A percentile compares a stretch with the other conserved stretches of the same genome.
Conservation (phyloP, 2,797 vertebrate genomes). For the Pseudochromis fuscus region DNA sequence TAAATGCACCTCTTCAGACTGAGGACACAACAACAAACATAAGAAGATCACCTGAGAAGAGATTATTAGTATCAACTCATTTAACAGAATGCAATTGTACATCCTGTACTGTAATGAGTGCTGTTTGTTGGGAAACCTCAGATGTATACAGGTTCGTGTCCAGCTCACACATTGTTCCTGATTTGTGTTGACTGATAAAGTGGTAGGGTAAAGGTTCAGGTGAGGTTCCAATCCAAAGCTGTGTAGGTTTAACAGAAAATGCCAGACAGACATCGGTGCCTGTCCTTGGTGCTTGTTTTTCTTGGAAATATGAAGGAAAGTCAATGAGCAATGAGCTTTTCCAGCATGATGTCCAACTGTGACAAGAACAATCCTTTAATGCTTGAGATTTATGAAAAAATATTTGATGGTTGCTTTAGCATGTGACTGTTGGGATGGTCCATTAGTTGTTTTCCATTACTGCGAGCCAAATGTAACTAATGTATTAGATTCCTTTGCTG, state of each 20-base stretch:
- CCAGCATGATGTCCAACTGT: conserved; percentile 42
- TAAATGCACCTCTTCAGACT: conserved; percentile 78
- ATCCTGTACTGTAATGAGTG: background rate
- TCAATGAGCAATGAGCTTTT: conserved; percentile 46
- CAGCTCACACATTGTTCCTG: conserved; percentile 5
- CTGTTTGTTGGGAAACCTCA: conserved; percentile 11
- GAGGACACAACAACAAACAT: too few relatives aligned
- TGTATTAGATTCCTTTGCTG: too few relatives aligned
- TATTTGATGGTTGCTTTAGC: conserved; percentile 16
- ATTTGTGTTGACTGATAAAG: conserved; percentile 9
- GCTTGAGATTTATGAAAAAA: conserved; percentile 38
- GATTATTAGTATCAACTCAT: background rate
- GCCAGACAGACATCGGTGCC: conserved; percentile 47
- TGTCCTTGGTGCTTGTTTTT: conserved; percentile 54
- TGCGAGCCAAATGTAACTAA: conserved; percentile 41
- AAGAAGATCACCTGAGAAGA: background rate
- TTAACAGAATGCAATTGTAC: conserved; percentile 4
- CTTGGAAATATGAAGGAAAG: conserved; percentile 54
- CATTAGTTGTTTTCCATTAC: conserved; percentile 57
- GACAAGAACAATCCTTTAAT: conserved; percentile 30
- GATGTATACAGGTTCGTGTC: conserved; percentile 17
- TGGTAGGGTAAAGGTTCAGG: conserved; percentile 48
- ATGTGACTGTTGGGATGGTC: conserved; percentile 23
- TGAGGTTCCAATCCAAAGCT: conserved; percentile 29
- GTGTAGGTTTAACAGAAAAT: conserved; percentile 38